Percentiles rank a stretch among this genome's conserved stretches.
Evolutionary conservation across 1,140 invertebrate genomes (phyloP).

Genomic region (Antheraea mylitta): DNA sequence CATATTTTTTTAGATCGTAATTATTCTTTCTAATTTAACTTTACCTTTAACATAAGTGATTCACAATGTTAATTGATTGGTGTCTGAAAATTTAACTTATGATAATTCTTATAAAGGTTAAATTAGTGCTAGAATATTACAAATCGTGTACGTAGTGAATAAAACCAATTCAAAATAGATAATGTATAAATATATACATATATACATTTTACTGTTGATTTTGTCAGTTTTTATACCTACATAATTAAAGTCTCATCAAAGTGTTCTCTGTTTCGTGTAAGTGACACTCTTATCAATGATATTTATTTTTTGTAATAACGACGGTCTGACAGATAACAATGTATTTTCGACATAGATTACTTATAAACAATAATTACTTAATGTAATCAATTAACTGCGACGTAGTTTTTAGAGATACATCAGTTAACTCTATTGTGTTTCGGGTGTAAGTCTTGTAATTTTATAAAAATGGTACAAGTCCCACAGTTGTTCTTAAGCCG

Average conservation of each 20-base stretch:
- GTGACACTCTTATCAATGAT: background rate
- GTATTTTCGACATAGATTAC: background rate
- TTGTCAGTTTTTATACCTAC: too few species aligned
- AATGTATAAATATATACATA: too few species aligned
- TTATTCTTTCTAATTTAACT: too few species aligned
- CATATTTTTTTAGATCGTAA: too few species aligned
- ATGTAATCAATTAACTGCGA: background rate
- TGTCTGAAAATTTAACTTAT: too few species aligned
- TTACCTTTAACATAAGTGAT: too few species aligned
- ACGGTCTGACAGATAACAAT: background rate
- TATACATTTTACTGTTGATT: too few species aligned
- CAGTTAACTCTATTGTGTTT: background rate
- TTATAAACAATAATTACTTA: background rate
- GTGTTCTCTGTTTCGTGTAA: background rate
- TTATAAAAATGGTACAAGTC: constrained; percentile 37
- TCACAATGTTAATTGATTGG: too few species aligned
- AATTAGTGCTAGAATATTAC: too few species aligned
- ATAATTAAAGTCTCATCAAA: background rate
- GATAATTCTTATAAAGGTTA: too few species aligned
- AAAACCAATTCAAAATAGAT: too few species aligned
- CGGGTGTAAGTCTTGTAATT: background rate
- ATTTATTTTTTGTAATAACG: constrained; percentile 5
- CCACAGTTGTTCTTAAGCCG: constrained; percentile 63
- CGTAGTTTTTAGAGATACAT: background rate
- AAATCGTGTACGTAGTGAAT: too few species aligned